These are phyloP conservation scores for Cheilosia impressa DNA, from an alignment of 2,888 invertebrate species.

Conservation along the genomic window DNA sequence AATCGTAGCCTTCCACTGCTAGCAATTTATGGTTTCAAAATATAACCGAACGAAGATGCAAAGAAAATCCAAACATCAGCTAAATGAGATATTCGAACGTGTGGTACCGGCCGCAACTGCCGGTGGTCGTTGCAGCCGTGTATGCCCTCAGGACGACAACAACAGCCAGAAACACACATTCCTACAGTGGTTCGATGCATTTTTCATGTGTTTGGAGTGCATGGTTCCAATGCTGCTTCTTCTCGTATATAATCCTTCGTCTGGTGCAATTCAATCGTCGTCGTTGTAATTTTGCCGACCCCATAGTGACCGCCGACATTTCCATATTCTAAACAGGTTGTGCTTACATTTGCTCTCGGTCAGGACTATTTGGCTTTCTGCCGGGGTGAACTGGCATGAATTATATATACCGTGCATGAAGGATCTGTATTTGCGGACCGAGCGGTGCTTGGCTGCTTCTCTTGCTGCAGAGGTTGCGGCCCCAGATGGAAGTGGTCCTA, in stretches of 20 bases:
- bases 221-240: slow-evolving; percentile 21
- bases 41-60: slow-evolving; percentile 24
- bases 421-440: slow-evolving; percentile 51
- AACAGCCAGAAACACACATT: slow-evolving; percentile 12
- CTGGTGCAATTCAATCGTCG: slow-evolving; percentile 53
- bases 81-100: slow-evolving; percentile 47
- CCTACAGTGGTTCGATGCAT: slow-evolving; percentile 41
- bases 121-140: neutral
- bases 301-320: slow-evolving; percentile 64
- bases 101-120: slow-evolving; percentile 7
- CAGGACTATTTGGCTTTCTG: slow-evolving; percentile 60
- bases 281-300: slow-evolving; percentile 59
- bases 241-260: slow-evolving; percentile 8
- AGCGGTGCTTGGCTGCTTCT: neutral
- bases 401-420: slow-evolving; percentile 67
- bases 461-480: slow-evolving; percentile 19
- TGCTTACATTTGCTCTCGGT: slow-evolving; percentile 67
- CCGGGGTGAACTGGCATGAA: slow-evolving; percentile 61
- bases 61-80: slow-evolving; percentile 44
- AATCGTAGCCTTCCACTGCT: neutral
- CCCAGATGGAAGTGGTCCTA: slow-evolving; percentile 23
- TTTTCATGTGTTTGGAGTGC: slow-evolving; percentile 34
- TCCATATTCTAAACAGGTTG: slow-evolving; percentile 71
- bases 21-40: slow-evolving; percentile 29
- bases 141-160: neutral